phyloP scores from a whole-genome alignment of 1,140 invertebrate genomes.

The Homalodisca vitripennis region DNA sequence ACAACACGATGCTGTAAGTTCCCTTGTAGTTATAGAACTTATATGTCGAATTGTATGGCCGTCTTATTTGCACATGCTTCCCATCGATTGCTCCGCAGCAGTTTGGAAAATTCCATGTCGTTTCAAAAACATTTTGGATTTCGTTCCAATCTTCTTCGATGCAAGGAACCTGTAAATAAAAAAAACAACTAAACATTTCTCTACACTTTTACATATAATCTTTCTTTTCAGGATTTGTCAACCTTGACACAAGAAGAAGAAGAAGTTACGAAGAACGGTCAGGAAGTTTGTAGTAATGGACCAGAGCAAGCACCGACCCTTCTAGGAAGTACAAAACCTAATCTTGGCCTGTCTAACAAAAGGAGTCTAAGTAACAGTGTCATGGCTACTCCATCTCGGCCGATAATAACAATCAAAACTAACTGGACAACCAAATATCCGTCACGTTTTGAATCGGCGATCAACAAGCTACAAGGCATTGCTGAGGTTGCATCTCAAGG shows the following conservation, averaged over 20 bases:
- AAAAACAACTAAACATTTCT: too few species aligned
- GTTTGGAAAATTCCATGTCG: neutral
- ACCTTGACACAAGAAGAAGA: too few species aligned
- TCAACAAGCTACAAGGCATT: neutral
- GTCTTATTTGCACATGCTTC: conserved; percentile 36
- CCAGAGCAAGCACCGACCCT: neutral
- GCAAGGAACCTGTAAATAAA: too few species aligned
- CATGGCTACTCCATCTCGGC: too few species aligned
- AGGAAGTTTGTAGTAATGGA: neutral
- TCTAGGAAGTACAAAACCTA: neutral
- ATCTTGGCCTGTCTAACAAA: neutral
- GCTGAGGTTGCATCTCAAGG: neutral
- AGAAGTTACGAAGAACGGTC: too few species aligned
- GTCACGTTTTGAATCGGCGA: neutral
- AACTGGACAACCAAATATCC: neutral
- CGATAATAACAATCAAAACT: neutral
- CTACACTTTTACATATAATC: too few species aligned
- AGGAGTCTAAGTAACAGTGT: neutral
- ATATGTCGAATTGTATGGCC: conserved; percentile 42
- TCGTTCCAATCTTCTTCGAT: too few species aligned
- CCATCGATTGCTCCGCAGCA: neutral
- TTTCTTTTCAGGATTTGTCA: too few species aligned
- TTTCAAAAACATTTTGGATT: too few species aligned
- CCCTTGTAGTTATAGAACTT: conserved; percentile 49
- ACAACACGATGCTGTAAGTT: too few species aligned